Conservation (phyloP, 2,888 invertebrate species). For the Caradrina clavipalpis region DNA sequence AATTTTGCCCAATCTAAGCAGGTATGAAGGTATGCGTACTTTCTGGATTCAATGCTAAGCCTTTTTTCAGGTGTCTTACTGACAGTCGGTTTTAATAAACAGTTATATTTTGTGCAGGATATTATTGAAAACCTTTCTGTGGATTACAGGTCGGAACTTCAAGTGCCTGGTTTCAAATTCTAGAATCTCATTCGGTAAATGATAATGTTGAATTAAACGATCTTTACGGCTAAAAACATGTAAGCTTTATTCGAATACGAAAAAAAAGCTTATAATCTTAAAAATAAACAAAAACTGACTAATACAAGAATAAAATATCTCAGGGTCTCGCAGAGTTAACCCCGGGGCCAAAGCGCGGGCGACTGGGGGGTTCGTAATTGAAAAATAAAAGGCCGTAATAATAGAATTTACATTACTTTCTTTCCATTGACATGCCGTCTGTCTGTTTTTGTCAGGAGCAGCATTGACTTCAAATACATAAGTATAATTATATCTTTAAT, state of each 20-base stretch:
- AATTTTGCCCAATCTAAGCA: neutral
- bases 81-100: no score
- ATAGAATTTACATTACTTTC: conserved; percentile 90
- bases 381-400: conserved; percentile 91
- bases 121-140: no score
- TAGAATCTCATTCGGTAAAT: no score
- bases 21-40: neutral
- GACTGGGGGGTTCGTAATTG: conserved; percentile 87
- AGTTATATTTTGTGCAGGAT: neutral
- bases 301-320: conserved; percentile 73
- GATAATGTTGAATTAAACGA: neutral
- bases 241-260: neutral
- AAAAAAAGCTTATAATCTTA: conserved; percentile 51
- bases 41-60: neutral
- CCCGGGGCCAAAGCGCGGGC: conserved; percentile 80
- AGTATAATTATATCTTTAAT: conserved; percentile 67
- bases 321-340: conserved; percentile 81
- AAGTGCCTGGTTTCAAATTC: no score
- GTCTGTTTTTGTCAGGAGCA: conserved; percentile 88
- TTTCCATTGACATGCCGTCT: conserved; percentile 87
- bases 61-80: neutral
- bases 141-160: no score
- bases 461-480: conserved; percentile 77
- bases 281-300: conserved; percentile 60
- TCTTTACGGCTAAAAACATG: neutral